Evolutionary conservation across 2,797 vertebrate species (phyloP).

Genomic region (Falco rusticolus): DNA sequence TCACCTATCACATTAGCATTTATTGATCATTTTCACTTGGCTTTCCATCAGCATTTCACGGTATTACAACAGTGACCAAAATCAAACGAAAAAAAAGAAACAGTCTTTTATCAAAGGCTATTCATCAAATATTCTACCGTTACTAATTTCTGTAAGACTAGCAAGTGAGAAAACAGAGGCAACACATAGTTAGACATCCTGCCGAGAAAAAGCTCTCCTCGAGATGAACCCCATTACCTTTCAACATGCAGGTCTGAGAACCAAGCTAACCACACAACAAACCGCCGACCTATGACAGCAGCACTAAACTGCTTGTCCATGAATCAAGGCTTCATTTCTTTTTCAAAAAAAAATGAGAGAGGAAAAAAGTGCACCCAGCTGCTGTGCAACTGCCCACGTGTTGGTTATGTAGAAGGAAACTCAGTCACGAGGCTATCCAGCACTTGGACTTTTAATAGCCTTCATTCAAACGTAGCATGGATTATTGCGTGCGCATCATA

Average conservation of each 20-base stretch:
- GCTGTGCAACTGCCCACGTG: neutral
- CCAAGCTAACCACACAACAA: slow-evolving; percentile 66
- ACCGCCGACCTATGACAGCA: slow-evolving; percentile 26
- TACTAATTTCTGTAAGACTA: slow-evolving; percentile 53
- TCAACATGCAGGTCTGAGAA: slow-evolving; percentile 53
- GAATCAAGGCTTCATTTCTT: neutral
- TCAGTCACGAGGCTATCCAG: neutral
- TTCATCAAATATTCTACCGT: slow-evolving; percentile 20
- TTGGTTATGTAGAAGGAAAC: neutral
- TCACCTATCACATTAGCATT: neutral
- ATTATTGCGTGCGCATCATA: neutral
- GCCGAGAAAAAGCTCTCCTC: slow-evolving; percentile 35
- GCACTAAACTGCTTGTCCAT: slow-evolving; percentile 2
- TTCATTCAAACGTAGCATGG: neutral
- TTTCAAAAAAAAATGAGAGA: neutral
- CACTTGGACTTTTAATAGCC: neutral
- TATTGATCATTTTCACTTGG: neutral
- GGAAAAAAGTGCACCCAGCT: neutral
- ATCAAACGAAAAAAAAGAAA: neutral
- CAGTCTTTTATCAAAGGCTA: slow-evolving; percentile 26
- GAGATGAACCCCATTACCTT: slow-evolving; percentile 65
- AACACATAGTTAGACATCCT: slow-evolving; percentile 41
- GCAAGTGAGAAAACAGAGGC: slow-evolving; percentile 45
- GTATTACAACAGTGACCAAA: slow-evolving; percentile 5
- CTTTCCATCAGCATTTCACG: slow-evolving; percentile 47